Evolutionary conservation across 2,113 vertebrate genomes (phyloP).

Genomic region (Microtus montanus): DNA sequence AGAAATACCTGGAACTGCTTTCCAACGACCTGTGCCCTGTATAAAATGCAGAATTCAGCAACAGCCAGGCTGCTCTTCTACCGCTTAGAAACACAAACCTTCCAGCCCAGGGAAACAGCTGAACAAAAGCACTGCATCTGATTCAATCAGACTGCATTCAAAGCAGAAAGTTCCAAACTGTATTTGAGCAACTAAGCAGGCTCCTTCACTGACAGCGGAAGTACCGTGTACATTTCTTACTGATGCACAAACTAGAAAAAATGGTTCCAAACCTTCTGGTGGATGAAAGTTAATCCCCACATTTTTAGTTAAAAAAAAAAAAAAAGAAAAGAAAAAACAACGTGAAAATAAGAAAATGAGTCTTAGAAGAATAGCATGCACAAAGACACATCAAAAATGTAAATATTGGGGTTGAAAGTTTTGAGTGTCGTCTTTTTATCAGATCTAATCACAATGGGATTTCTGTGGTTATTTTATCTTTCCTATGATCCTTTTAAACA

Average conservation of each 20-base stretch:
- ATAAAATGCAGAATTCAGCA: constrained; percentile 30
- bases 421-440: not conserved
- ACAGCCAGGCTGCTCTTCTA: constrained; percentile 41
- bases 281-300: constrained; percentile 37
- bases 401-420: constrained; percentile 29
- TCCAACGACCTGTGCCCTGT: not conserved
- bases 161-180: constrained; percentile 77
- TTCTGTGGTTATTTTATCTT: not conserved
- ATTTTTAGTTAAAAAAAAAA: constrained; percentile 52
- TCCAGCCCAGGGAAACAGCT: constrained; percentile 62
- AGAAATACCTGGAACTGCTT: constrained; percentile 57
- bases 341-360: not conserved
- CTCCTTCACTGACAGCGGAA: constrained; percentile 14
- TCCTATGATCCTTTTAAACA: not conserved
- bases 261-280: not conserved
- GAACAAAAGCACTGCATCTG: constrained; percentile 61
- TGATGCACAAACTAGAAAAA: constrained; percentile 12
- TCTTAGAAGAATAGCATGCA: not conserved
- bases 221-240: not conserved
- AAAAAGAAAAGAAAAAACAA: not conserved
- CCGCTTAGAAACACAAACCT: constrained; percentile 58
- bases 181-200: constrained; percentile 2
- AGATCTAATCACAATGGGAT: not conserved
- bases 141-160: constrained; percentile 73
- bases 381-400: not conserved